Percentiles rank a stretch among this genome's conserved stretches.
Conservation (phyloP, 1,140 invertebrate genomes). For the Myzus persicae region DNA sequence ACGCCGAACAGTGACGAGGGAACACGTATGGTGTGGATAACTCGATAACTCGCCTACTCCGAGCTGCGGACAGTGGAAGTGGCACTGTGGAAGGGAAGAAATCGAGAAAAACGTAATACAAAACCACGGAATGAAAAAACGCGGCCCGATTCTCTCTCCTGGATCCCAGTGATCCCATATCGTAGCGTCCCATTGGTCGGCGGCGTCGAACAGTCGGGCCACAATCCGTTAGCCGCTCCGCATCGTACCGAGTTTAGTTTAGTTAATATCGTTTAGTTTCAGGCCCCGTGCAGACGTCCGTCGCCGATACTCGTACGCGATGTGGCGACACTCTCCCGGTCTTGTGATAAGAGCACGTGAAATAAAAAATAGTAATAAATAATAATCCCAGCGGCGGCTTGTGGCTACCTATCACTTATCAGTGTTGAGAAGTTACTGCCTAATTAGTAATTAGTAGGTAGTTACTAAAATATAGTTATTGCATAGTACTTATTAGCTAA, state of each 20-base stretch:
- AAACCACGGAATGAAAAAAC: too few species aligned
- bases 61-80: fast-evolving
- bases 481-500: too few species aligned
- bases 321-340: conserved; percentile 30
- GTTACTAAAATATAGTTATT: too few species aligned
- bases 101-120: conserved; percentile 32
- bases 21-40: too few species aligned
- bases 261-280: too few species aligned
- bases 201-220: not conserved
- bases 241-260: not conserved
- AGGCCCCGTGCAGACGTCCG: too few species aligned
- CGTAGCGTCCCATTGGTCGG: not conserved
- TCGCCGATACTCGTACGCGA: not conserved
- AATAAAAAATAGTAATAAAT: too few species aligned
- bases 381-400: too few species aligned
- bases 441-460: too few species aligned
- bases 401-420: too few species aligned
- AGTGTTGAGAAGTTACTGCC: too few species aligned
- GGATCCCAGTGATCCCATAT: not conserved
- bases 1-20: not conserved
- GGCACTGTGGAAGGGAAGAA: not conserved
- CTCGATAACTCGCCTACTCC: not conserved
- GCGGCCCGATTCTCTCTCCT: not conserved
- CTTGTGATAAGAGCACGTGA: not conserved
- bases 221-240: not conserved